These are phyloP conservation scores for Lepidostoma basale DNA, from an alignment of 1,140 invertebrate species.

Conservation along the genomic window DNA sequence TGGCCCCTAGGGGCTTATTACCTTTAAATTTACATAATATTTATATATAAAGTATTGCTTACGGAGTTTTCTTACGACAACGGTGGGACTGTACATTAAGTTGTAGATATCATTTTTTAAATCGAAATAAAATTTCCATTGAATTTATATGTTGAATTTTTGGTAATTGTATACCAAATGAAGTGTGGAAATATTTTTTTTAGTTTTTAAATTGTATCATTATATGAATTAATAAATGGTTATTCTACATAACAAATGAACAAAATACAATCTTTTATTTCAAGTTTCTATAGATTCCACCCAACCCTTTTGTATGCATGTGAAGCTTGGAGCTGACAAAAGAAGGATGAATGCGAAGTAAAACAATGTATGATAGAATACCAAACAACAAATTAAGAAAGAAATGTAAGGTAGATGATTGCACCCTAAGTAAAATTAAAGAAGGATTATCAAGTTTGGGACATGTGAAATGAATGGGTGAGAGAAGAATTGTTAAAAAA, in stretches of 20 bases:
- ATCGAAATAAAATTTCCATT: conserved; percentile 24
- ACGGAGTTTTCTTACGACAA: conserved; percentile 17
- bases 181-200: conserved; percentile 27
- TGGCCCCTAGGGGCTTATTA: not conserved
- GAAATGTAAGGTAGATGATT: too few species aligned
- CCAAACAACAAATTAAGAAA: too few species aligned
- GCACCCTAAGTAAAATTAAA: too few species aligned
- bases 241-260: conserved; percentile 35
- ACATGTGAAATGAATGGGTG: too few species aligned
- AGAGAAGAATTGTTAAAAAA: too few species aligned
- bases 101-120: conserved; percentile 35
- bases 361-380: too few species aligned
- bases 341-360: too few species aligned
- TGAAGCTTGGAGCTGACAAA: too few species aligned
- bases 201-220: conserved; percentile 40
- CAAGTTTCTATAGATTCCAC: too few species aligned
- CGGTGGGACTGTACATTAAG: conserved; percentile 31
- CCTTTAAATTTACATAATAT: conserved; percentile 22
- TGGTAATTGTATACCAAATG: conserved; percentile 29
- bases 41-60: conserved; percentile 31
- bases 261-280: not conserved
- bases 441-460: too few species aligned
- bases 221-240: conserved; percentile 39
- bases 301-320: too few species aligned
- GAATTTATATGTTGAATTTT: conserved; percentile 18